Percentiles rank a stretch among this genome's conserved stretches.
phyloP scores from a whole-genome alignment of 2,888 invertebrate species.

The Philereme vetulata region DNA sequence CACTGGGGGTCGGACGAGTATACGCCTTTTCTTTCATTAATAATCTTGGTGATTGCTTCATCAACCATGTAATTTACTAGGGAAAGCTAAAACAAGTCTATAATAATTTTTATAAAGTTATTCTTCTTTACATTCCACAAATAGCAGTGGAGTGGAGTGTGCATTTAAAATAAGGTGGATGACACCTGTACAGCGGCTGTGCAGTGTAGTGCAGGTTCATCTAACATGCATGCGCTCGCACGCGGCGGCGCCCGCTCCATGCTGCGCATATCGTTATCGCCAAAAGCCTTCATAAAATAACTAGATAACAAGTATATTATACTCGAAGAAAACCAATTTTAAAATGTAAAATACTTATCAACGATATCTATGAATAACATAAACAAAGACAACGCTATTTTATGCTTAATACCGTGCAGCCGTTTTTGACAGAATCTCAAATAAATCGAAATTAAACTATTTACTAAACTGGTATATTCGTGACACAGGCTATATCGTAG shows the following conservation, averaged over 20 bases:
- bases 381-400: no score
- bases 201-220: slow-evolving; percentile 53
- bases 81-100: no score
- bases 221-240: slow-evolving; percentile 66
- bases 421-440: no score
- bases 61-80: no score
- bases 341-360: background rate
- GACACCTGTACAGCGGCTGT: slow-evolving; percentile 59
- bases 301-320: slow-evolving; percentile 11
- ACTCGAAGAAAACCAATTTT: slow-evolving; percentile 1
- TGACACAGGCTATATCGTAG: no score
- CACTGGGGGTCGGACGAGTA: no score
- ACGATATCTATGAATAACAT: no score
- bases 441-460: no score
- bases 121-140: slow-evolving; percentile 3
- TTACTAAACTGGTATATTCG: no score
- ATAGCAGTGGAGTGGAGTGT: slow-evolving; percentile 28
- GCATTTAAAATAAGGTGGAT: slow-evolving; percentile 63
- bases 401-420: no score
- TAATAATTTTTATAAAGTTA: background rate
- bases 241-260: slow-evolving; percentile 46
- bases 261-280: slow-evolving; percentile 56
- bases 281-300: slow-evolving; percentile 22
- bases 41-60: no score
- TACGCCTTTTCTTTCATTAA: no score